Evolutionary conservation across 2,888 invertebrate species (phyloP), one percentile per base, ranked within the genome.

Genomic region (Timema podura): DNA sequence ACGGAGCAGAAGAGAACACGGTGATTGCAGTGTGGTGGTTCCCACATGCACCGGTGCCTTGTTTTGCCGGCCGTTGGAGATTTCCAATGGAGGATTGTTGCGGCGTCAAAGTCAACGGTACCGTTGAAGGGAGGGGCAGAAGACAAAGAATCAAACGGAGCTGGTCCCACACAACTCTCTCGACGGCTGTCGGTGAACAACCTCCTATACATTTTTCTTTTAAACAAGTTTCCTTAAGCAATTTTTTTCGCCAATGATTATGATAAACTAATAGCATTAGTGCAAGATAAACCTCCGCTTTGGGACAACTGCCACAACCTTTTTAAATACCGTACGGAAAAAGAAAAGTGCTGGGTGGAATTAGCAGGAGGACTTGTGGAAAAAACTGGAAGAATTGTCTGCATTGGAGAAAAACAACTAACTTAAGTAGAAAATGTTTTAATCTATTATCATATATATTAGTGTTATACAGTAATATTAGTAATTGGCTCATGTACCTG

Each of bases 21-120:
- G 1, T 6, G 61, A 61, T 61, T 30, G 6, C 61, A 15, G 61
- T 11, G 59, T 59, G 59, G 59, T 44, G 6, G 6, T 61, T 61
- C 61, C 16, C 61, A 61, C 61, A 61, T 13, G 30, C 61, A 7
- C 61, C 61, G 16, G 16, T 61, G 61, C 16, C 16, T 7, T 16
- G 61, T 61, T 61, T 61, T 61, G 16, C 61, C 16, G n/a, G 57
- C 57, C 57, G 57, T 57, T 57, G 57, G 10, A 45, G 61, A 61
- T 61, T 15, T 61, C 16, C 61, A 7, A 61, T 16, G 61, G 61
- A 11, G 30, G 61, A 15, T 45, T 61, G 61, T 61, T 13, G 61
- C 2, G 61, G 61, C 45, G 61, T 45, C 61, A 61, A 16, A 2
- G 61, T 61, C 16, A 30, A 61, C 61, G 44, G 7, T 45, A 61